Evolutionary conservation across 2,888 invertebrate genomes (phyloP).

Genomic region (Zonitis immaculata): DNA sequence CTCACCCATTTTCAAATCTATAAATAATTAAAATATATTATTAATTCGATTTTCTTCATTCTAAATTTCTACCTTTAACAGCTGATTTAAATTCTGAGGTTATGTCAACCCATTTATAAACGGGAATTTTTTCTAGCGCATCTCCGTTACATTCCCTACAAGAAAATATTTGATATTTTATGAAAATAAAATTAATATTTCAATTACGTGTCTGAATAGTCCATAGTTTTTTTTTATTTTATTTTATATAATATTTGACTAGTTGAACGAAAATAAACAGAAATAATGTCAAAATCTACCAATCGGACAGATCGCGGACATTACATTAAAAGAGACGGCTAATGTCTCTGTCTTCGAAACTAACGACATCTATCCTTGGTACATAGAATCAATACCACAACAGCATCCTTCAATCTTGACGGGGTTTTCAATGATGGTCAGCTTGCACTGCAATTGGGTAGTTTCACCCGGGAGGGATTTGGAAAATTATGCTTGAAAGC

Average conservation of each 20-base stretch:
- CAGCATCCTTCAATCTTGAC: no score
- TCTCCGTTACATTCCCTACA: slow-evolving; percentile 15
- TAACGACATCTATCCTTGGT: no score
- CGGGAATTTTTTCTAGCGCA: slow-evolving; percentile 10
- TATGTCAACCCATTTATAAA: slow-evolving; percentile 29
- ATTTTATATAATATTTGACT: not conserved
- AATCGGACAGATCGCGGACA: no score
- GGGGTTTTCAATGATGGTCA: no score
- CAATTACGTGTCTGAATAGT: slow-evolving; percentile 16
- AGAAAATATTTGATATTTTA: not conserved
- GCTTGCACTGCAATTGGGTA: no score
- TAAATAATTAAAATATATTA: slow-evolving; percentile 4
- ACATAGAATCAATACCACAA: no score
- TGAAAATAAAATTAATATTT: not conserved
- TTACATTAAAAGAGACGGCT: no score
- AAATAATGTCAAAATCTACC: no score
- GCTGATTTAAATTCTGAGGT: slow-evolving; percentile 34
- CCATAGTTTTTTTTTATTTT: slow-evolving; percentile 7
- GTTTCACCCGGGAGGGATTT: no score
- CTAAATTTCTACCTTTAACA: slow-evolving; percentile 32
- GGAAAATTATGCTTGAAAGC: no score
- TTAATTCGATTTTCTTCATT: not conserved
- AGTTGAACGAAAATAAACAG: slow-evolving; percentile 1
- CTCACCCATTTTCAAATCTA: slow-evolving; percentile 81
- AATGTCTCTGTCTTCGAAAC: no score